These are phyloP conservation scores for Corvus moneduloides DNA, from an alignment of 2,113 vertebrate species.

Conservation along the genomic window DNA sequence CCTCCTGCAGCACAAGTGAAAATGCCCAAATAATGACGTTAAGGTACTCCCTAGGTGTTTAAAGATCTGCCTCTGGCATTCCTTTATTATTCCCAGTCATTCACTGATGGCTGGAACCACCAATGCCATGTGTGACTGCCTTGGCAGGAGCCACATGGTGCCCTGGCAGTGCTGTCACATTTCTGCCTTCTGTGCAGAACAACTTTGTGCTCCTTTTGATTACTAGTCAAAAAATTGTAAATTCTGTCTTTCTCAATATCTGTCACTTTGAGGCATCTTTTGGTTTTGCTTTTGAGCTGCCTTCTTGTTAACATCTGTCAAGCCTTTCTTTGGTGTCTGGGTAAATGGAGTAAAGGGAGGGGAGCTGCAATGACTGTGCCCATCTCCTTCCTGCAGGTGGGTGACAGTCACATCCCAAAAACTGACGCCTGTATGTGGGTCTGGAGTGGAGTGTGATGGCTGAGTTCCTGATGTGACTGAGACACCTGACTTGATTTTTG, in stretches of 20 bases:
- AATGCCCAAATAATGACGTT: neutral
- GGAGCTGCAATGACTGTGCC: neutral
- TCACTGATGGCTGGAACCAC: neutral
- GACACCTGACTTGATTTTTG: neutral
- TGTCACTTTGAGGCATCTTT: neutral
- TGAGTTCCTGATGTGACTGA: neutral
- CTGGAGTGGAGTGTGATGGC: neutral
- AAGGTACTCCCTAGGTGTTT: neutral
- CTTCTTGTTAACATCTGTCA: neutral
- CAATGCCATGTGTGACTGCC: neutral
- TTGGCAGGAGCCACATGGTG: neutral
- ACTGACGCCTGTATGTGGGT: neutral
- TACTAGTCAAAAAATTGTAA: neutral
- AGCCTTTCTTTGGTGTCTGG: neutral
- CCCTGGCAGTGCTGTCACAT: neutral
- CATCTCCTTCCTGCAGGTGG: neutral
- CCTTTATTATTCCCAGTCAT: neutral
- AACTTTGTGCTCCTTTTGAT: neutral
- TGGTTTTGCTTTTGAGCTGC: constrained; percentile 41
- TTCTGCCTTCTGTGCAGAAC: neutral
- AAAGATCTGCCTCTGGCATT: neutral
- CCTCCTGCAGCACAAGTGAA: neutral
- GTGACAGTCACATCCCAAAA: constrained; percentile 14
- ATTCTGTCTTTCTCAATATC: neutral
- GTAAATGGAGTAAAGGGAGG: neutral